A percentile compares a stretch with the other conserved stretches of the same genome.
These are phyloP conservation scores for Phenacoccus solenopsis DNA, from an alignment of 1,140 invertebrate genomes.

Conservation along the genomic window DNA sequence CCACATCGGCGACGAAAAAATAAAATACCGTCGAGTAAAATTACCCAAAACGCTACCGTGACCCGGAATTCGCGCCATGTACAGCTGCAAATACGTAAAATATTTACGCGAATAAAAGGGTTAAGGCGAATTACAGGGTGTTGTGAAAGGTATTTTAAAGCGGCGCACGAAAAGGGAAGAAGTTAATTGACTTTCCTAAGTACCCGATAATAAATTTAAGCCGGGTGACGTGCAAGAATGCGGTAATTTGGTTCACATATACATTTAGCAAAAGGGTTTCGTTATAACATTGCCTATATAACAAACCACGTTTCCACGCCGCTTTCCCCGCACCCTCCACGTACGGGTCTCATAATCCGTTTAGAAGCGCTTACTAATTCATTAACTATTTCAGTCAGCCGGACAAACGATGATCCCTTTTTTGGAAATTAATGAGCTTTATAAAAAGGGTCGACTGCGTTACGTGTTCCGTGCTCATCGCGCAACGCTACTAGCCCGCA, in stretches of 20 bases:
- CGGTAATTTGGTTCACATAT: conserved; percentile 14
- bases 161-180: not conserved
- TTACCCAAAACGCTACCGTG: too few relatives aligned
- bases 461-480: not conserved
- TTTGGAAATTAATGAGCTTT: conserved; percentile 14
- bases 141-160: not conserved
- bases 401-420: conserved; percentile 16
- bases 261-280: conserved; percentile 3
- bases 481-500: not conserved
- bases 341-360: conserved; percentile 4
- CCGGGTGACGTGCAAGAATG: conserved; percentile 15
- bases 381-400: conserved; percentile 15
- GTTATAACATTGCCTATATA: not conserved
- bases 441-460: not conserved
- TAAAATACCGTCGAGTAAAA: too few relatives aligned
- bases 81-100: too few relatives aligned
- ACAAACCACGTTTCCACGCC: not conserved
- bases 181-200: conserved; percentile 18
- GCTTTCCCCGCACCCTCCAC: not conserved
- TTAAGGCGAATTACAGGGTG: not conserved
- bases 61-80: too few relatives aligned
- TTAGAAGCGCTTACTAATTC: conserved; percentile 15
- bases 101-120: too few relatives aligned
- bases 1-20: too few relatives aligned
- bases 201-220: conserved; percentile 18